Evolutionary conservation across 2,888 invertebrate species (phyloP).

Genomic region (Ophion costatus): DNA sequence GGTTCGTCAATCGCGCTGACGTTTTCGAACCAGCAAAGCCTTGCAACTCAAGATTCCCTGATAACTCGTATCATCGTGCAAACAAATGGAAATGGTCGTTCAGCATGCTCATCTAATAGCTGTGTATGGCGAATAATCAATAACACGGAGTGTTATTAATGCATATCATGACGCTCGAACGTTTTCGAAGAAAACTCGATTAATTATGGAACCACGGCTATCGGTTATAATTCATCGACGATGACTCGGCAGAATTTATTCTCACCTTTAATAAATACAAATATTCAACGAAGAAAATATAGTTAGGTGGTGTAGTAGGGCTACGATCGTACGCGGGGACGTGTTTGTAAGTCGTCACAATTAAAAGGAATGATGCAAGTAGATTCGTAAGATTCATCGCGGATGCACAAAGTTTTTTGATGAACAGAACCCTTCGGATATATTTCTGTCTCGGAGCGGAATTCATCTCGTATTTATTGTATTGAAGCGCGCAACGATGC

Average conservation of each 20-base stretch:
- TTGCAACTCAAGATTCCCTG: neutral
- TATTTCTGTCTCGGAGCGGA: constrained; percentile 25
- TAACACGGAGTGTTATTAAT: neutral
- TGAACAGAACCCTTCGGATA: constrained; percentile 5
- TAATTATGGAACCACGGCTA: neutral
- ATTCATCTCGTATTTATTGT: constrained; percentile 39
- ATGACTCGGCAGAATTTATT: neutral
- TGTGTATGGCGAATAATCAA: neutral
- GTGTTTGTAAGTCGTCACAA: constrained; percentile 36
- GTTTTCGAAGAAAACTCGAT: neutral
- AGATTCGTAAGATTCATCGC: constrained; percentile 47
- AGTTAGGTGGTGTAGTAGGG: neutral
- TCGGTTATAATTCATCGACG: neutral
- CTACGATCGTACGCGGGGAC: constrained; percentile 10
- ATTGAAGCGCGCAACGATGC: constrained; percentile 51
- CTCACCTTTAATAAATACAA: neutral
- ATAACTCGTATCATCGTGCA: neutral
- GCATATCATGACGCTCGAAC: neutral
- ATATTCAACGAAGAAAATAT: neutral
- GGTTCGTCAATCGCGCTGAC: too few relatives aligned
- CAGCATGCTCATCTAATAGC: too few relatives aligned
- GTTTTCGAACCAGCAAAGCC: neutral
- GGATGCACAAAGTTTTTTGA: constrained; percentile 22
- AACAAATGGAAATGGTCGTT: neutral
- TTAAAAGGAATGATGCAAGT: constrained; percentile 58